A percentile compares a stretch with the other conserved stretches of the same genome.
Conservation (phyloP, 2,888 invertebrate species). For the Cephus runcator region DNA sequence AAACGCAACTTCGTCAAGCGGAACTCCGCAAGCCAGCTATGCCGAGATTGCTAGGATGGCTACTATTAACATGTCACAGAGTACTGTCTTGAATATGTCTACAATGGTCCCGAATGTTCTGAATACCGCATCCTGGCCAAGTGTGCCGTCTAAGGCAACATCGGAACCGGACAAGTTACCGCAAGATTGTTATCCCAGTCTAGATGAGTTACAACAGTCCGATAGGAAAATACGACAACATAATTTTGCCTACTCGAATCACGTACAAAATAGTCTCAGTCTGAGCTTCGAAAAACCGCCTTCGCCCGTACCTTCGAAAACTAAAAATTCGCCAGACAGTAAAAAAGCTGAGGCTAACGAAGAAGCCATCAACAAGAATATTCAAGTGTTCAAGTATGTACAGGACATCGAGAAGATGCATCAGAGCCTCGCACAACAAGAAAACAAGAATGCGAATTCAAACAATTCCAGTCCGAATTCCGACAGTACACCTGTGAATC, state of each 20-base stretch:
- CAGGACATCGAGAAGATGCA: conserved; percentile 68
- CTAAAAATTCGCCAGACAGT: conserved; percentile 46
- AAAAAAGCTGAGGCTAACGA: conserved; percentile 50
- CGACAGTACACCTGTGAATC: conserved; percentile 34
- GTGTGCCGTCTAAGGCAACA: conserved; percentile 46
- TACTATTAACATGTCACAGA: conserved; percentile 56
- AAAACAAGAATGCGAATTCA: conserved; percentile 42
- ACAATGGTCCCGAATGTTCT: conserved; percentile 51
- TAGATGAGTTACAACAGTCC: conserved; percentile 58
- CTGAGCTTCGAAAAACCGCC: conserved; percentile 56
- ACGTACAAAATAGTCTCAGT: conserved; percentile 41
- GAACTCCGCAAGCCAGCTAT: conserved; percentile 75
- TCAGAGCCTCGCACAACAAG: conserved; percentile 59
- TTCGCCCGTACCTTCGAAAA: conserved; percentile 50
- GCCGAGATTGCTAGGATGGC: conserved; percentile 82
- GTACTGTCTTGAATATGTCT: conserved; percentile 51
- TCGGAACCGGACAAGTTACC: conserved; percentile 58
- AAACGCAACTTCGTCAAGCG: conserved; percentile 59
- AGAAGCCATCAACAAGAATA: conserved; percentile 59
- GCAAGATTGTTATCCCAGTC: conserved; percentile 61
- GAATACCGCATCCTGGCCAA: conserved; percentile 52
- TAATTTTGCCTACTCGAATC: conserved; percentile 51
- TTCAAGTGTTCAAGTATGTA: conserved; percentile 63
- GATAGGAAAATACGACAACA: conserved; percentile 52
- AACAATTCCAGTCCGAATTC: conserved; percentile 42